Conservation (phyloP, 2,797 vertebrate genomes). For the Squalus acanthias region DNA sequence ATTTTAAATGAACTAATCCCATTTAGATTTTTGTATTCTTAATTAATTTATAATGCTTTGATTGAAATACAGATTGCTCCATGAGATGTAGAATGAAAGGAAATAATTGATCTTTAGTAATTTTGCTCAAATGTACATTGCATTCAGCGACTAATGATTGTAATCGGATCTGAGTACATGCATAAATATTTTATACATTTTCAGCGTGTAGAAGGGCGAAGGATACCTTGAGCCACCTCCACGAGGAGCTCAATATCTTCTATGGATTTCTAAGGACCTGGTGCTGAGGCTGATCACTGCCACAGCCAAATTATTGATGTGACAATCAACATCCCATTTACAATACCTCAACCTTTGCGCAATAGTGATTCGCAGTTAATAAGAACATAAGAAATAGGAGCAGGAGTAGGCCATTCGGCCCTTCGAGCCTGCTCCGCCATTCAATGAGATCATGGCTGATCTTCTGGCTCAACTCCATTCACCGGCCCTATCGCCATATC, state of each 20-base stretch:
- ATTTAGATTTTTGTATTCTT: background rate
- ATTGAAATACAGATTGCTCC: background rate
- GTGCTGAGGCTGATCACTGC: background rate
- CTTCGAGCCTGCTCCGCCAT: too few species aligned
- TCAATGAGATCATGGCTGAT: too few species aligned
- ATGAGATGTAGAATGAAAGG: background rate
- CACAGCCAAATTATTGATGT: background rate
- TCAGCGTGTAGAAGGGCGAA: background rate
- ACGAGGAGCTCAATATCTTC: constrained; percentile 1
- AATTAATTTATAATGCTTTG: background rate
- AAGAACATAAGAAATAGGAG: too few species aligned
- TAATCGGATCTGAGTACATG: background rate
- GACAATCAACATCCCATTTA: background rate
- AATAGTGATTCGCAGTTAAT: background rate
- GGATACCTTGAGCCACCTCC: background rate
- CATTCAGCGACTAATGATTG: background rate
- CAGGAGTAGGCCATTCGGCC: too few species aligned
- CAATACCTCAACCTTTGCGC: background rate
- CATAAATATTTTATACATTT: constrained; percentile 9
- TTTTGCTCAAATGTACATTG: background rate
- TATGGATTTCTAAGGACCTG: background rate
- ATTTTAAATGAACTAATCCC: background rate
- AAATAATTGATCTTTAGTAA: background rate
- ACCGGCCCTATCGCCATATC: too few species aligned
- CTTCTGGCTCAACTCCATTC: too few species aligned